A percentile compares a stretch with the other conserved stretches of the same genome.
These are phyloP conservation scores for Toxotes jaculatrix DNA, from an alignment of 2,113 vertebrate species.

Conservation along the genomic window DNA sequence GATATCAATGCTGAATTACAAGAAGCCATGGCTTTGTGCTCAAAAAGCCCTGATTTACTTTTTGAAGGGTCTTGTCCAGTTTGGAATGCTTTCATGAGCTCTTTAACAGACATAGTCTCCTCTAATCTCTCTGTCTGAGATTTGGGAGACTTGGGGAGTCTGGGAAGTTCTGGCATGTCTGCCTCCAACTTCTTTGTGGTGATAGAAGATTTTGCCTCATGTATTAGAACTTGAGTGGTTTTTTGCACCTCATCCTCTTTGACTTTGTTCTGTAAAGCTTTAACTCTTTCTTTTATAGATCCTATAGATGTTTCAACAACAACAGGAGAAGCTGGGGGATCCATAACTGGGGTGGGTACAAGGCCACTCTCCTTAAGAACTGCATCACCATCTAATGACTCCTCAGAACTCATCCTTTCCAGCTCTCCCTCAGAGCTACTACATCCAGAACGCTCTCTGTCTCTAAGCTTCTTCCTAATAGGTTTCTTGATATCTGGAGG, in stretches of 20 bases:
- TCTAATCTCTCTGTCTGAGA: conserved; percentile 91
- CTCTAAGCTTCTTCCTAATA: conserved; percentile 89
- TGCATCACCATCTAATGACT: conserved; percentile 86
- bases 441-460: conserved; percentile 84
- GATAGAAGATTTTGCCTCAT: conserved; percentile 50
- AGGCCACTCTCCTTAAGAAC: conserved; percentile 76
- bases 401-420: conserved; percentile 87
- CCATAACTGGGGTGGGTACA: conserved; percentile 62
- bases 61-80: conserved; percentile 96
- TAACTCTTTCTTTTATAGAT: conserved; percentile 96
- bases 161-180: conserved; percentile 79
- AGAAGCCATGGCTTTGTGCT: conserved; percentile 85
- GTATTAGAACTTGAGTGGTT: conserved; percentile 72
- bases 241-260: conserved; percentile 90
- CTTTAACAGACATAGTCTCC: conserved; percentile 96
- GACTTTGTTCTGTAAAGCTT: conserved; percentile 92
- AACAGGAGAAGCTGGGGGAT: conserved; percentile 88
- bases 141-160: conserved; percentile 82
- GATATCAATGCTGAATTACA: conserved; percentile 37
- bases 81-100: conserved; percentile 97
- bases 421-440: conserved; percentile 84
- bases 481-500: conserved; percentile 92
- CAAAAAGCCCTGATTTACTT: conserved; percentile 92
- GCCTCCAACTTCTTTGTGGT: conserved; percentile 67
- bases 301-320: conserved; percentile 95